These are phyloP conservation scores for Drosophila bifasciata DNA, from an alignment of 1,140 invertebrate species.

Conservation along the genomic window DNA sequence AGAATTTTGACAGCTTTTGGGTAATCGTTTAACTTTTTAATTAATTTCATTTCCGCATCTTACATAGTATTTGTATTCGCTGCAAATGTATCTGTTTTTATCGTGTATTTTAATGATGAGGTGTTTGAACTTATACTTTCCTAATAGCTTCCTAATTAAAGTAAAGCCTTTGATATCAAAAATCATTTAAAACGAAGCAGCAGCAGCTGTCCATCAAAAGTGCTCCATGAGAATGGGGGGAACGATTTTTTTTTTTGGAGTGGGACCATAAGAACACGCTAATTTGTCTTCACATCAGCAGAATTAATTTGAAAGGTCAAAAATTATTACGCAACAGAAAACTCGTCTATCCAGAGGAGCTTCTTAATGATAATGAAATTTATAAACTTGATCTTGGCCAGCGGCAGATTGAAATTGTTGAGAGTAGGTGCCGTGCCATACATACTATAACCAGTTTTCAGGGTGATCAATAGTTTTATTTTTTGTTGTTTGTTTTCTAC, in stretches of 20 bases:
- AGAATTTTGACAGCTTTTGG: too few species aligned
- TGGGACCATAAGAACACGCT: slow-evolving; percentile 35
- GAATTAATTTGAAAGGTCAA: slow-evolving; percentile 55
- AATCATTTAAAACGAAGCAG: too few species aligned
- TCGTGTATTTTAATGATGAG: too few species aligned
- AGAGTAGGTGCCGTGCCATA: slow-evolving; percentile 17
- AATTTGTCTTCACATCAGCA: slow-evolving; percentile 35
- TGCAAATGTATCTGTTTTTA: too few species aligned
- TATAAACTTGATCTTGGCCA: slow-evolving; percentile 60
- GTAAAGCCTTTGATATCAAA: too few species aligned
- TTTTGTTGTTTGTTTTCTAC: slow-evolving; percentile 19
- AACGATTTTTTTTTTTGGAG: slow-evolving; percentile 48
- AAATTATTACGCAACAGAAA: slow-evolving; percentile 59
- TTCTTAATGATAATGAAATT: slow-evolving; percentile 55
- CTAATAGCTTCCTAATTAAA: too few species aligned
- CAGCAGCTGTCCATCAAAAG: too few species aligned
- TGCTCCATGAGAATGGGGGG: too few species aligned
- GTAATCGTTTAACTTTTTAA: too few species aligned
- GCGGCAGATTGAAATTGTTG: slow-evolving; percentile 24
- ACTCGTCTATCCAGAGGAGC: slow-evolving; percentile 58
- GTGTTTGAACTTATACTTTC: too few species aligned
- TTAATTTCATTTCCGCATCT: too few species aligned
- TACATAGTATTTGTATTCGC: too few species aligned
- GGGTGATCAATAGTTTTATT: slow-evolving; percentile 24
- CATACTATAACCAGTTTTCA: slow-evolving; percentile 53